These are phyloP conservation scores for Setipinna tenuifilis DNA, from an alignment of 2,797 vertebrate genomes.

Conservation along the genomic window DNA sequence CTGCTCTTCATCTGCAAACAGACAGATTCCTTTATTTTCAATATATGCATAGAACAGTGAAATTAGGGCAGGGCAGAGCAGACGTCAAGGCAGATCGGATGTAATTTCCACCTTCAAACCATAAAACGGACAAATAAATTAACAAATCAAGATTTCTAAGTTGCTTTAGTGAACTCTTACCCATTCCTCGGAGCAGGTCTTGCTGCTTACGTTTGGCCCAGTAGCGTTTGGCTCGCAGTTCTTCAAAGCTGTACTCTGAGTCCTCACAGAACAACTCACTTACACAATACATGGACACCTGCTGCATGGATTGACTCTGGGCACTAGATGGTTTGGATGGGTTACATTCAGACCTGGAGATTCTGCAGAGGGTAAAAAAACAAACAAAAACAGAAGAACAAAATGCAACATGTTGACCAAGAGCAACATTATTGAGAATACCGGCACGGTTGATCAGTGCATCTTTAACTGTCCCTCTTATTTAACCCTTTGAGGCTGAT, in stretches of 20 bases:
- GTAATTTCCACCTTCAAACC: no score
- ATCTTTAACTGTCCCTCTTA: no score
- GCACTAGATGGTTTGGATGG: conserved; percentile 22
- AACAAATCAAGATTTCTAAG: background rate
- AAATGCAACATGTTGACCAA: background rate
- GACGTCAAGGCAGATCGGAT: no score
- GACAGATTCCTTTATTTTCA: background rate
- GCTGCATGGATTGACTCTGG: conserved; percentile 45
- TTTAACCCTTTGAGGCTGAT: no score
- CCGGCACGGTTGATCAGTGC: no score
- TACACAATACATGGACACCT: conserved; percentile 78
- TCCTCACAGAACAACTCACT: conserved; percentile 77
- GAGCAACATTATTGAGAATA: background rate
- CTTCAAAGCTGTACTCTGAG: conserved; percentile 82
- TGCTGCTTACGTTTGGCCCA: conserved; percentile 69
- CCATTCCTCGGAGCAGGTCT: conserved; percentile 66
- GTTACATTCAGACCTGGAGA: conserved; percentile 71
- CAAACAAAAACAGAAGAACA: background rate
- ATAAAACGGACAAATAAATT: no score
- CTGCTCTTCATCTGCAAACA: conserved; percentile 71
- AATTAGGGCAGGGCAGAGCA: no score
- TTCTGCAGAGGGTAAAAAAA: conserved; percentile 54
- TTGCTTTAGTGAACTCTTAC: conserved; percentile 60
- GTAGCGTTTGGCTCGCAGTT: conserved; percentile 73
- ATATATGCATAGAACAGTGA: no score